Evolutionary conservation across 2,113 vertebrate species (phyloP).

Genomic region (Lamprologus tigripictilis): DNA sequence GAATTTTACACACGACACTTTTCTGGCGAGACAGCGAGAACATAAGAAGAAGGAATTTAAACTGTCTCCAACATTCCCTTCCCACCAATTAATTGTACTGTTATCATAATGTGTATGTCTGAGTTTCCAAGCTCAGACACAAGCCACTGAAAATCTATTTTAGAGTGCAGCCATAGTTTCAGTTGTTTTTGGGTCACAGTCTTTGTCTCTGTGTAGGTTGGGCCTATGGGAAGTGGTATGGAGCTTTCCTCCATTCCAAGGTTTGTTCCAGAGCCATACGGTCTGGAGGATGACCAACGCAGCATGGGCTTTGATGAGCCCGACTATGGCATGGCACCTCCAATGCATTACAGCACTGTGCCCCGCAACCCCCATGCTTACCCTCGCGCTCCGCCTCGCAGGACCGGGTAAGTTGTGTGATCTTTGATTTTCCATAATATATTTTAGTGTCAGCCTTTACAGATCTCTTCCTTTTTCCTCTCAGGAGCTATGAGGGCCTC

Average conservation of each 20-base stretch:
- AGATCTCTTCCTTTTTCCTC: not conserved
- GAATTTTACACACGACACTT: fast-evolving
- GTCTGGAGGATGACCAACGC: conserved; percentile 89
- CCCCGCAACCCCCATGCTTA: conserved; percentile 72
- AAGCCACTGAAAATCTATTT: not conserved
- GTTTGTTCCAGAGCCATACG: conserved; percentile 84
- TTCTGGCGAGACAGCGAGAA: not conserved
- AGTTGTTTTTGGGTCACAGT: not conserved
- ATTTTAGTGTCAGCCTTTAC: not conserved
- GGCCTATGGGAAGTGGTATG: conserved; percentile 82
- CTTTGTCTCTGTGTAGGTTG: conserved; percentile 67
- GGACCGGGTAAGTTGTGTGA: conserved; percentile 75
- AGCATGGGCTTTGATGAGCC: conserved; percentile 88
- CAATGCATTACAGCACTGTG: conserved; percentile 83
- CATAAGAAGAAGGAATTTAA: fast-evolving
- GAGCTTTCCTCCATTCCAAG: conserved; percentile 79
- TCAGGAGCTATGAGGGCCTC: conserved; percentile 90
- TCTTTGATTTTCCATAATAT: not conserved
- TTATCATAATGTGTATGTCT: not conserved
- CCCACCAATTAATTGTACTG: not conserved
- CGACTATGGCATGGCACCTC: conserved; percentile 82
- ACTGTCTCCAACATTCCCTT: not conserved
- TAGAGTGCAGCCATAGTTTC: not conserved
- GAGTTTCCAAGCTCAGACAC: not conserved
- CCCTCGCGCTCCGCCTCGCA: conserved; percentile 74